Percentiles rank a stretch among this genome's conserved stretches.
phyloP scores from a whole-genome alignment of 2,113 vertebrate species.

The Solenodon paradoxus region DNA sequence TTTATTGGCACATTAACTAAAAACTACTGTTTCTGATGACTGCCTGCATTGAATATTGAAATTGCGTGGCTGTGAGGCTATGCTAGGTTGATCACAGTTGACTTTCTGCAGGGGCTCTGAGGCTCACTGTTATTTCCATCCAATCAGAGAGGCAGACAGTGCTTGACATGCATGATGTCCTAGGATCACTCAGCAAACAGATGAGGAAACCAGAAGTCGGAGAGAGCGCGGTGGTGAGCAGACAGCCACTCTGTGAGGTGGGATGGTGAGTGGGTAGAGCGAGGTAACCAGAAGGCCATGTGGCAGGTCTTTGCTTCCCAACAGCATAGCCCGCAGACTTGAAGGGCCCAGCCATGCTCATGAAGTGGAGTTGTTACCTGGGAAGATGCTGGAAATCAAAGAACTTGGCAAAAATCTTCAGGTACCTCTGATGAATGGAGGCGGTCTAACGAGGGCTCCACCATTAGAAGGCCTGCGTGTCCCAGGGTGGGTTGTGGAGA shows the following conservation, averaged over 20 bases:
- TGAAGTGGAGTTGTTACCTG: not conserved
- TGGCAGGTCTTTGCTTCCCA: not conserved
- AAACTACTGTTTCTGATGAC: not conserved
- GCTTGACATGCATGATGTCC: not conserved
- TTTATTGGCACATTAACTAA: not conserved
- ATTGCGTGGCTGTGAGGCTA: not conserved
- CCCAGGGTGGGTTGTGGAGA: not conserved
- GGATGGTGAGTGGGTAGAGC: not conserved
- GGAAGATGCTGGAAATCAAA: not conserved
- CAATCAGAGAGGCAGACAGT: not conserved
- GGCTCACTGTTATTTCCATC: not conserved
- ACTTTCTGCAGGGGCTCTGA: not conserved
- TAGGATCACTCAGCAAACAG: not conserved
- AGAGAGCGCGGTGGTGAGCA: too few species aligned
- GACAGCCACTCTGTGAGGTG: not conserved
- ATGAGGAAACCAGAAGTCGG: not conserved
- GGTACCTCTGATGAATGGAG: not conserved
- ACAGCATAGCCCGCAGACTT: accelerated
- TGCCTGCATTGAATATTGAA: not conserved
- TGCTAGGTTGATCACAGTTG: not conserved
- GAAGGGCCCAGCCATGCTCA: not conserved
- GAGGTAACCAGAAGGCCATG: not conserved
- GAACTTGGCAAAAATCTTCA: not conserved
- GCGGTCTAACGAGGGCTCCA: not conserved
- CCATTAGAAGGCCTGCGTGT: not conserved